phyloP scores from a whole-genome alignment of 2,113 vertebrate genomes.

The Toxotes chatareus region DNA sequence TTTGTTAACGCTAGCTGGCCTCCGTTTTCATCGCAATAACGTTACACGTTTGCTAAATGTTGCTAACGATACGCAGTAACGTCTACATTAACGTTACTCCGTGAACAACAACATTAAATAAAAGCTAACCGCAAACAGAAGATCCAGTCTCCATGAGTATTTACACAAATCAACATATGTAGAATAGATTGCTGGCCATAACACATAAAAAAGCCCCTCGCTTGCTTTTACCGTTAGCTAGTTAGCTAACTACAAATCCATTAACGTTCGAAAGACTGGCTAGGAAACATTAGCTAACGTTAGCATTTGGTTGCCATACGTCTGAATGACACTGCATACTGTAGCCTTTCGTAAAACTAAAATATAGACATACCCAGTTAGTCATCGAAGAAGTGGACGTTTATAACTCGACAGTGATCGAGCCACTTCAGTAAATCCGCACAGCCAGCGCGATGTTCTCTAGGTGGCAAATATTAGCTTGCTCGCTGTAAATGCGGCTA shows the following conservation, averaged over 20 bases:
- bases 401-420: background rate
- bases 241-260: slow-evolving; percentile 16
- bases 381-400: background rate
- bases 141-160: fast-evolving
- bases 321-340: background rate
- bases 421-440: background rate
- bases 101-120: background rate
- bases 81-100: background rate
- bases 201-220: background rate
- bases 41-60: slow-evolving; percentile 54
- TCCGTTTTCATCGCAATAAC: slow-evolving; percentile 10
- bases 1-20: slow-evolving; percentile 14
- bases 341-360: background rate
- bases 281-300: slow-evolving; percentile 37
- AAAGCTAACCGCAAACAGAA: fast-evolving
- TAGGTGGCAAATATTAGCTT: slow-evolving; percentile 45
- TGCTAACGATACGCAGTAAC: slow-evolving; percentile 47
- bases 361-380: background rate
- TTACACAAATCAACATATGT: fast-evolving
- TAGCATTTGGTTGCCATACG: slow-evolving; percentile 39
- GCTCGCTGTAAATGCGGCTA: slow-evolving; percentile 54
- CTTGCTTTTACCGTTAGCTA: background rate
- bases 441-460: background rate
- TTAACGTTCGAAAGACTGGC: slow-evolving; percentile 21
- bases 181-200: background rate